Conservation (phyloP, 2,888 invertebrate species). For the Amblyjoppa proteus region DNA sequence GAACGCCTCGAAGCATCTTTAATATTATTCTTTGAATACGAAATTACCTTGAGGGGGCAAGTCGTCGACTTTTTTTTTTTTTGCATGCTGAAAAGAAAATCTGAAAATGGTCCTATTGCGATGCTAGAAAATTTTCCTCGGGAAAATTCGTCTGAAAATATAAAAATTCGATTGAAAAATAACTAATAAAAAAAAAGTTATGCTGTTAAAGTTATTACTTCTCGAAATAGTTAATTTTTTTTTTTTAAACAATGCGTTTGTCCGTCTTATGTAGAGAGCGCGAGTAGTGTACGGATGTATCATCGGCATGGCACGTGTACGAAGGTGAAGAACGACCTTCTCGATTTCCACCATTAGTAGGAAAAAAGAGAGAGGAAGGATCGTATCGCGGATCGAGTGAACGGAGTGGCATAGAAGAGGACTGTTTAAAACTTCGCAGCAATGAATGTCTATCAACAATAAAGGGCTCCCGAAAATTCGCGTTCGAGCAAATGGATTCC, state of each 20-base stretch:
- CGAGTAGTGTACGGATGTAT: constrained; percentile 9
- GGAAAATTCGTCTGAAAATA: too few relatives aligned
- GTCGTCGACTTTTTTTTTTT: background rate
- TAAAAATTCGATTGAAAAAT: background rate
- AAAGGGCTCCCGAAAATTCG: background rate
- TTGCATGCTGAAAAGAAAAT: background rate
- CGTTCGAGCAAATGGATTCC: background rate
- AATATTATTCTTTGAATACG: constrained; percentile 37
- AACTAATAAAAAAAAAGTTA: background rate
- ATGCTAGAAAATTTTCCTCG: background rate
- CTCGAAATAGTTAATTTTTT: background rate
- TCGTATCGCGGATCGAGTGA: constrained; percentile 14
- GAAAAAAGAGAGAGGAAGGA: constrained; percentile 50
- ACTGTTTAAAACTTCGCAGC: background rate
- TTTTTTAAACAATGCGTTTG: background rate
- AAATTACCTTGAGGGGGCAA: constrained; percentile 1
- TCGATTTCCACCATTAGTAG: constrained; percentile 39
- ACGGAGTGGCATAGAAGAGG: constrained; percentile 2
- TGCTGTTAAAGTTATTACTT: background rate
- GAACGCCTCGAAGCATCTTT: constrained; percentile 49
- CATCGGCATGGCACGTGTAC: constrained; percentile 39
- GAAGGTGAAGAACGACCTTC: constrained; percentile 52
- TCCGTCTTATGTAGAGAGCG: background rate
- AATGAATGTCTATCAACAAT: background rate
- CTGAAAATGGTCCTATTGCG: too few relatives aligned